Base-by-base conservation (phyloP, 2,113 vertebrate species). In the Menidia beryllina region DNA sequence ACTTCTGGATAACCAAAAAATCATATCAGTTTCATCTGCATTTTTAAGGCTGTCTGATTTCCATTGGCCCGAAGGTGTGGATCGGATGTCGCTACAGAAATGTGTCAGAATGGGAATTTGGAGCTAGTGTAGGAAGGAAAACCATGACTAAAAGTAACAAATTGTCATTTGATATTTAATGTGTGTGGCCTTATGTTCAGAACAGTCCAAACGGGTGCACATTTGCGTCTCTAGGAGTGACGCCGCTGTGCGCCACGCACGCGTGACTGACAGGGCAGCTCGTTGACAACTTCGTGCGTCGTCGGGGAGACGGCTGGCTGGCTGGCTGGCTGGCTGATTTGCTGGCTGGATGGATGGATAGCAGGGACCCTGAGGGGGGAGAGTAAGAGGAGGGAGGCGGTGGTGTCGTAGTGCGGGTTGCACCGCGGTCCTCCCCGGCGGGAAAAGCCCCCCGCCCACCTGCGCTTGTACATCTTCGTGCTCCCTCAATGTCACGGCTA, bases 351-450 rank as follows among this genome's bases (percentile, higher is more conserved):
- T 17, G 27, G 27, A 27, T 19, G 64, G 39, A n/a, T n/a, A n/a
- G n/a, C n/a, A 25, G 27, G 47, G 49, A 17, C 14, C 1, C 6
- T 9, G 24, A 25, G 1, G 9, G 50, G 15, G 8, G 62, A 57
- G 56, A 34, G 4, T 60, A 45, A 36, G 36, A 3, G 52, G 45
- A 19, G 27, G 26, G 36, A 60, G 47, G 20, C 45, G 27, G 53
- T 68, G 75, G 69, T 89, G 90, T 74, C 84, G 87, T 79, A 91
- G 91, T 92, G 93, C 94, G 90, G 94, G 93, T 90, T 89, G 90
- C 87, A 90, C 81, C 84, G 58, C 68, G 58, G 56, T 76, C 61
- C 76, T 47, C 68, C 86, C 74, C 86, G 79, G 58, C 72, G 50
- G 63, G 51, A 54, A 54, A 20, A 15, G 14, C 64, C 72, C 63